Conservation (phyloP, 37 sponge, comb jelly and placozoan genomes). For the Aphrocallistes beatrix region DNA sequence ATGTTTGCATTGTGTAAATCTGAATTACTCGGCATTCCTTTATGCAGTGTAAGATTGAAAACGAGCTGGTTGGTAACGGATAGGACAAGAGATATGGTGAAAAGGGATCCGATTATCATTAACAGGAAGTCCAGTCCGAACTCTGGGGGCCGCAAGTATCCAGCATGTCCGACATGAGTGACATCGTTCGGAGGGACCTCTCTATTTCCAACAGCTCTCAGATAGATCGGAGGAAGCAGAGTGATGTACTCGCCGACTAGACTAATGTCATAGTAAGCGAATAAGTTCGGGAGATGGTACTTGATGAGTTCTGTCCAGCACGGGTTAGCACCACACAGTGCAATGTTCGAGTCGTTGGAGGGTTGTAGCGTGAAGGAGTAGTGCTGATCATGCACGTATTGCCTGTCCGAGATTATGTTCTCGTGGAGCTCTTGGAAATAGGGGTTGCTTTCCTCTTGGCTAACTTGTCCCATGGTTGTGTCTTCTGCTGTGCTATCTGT, state of each 20-base stretch:
- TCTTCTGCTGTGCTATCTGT: not conserved
- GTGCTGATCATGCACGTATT: not conserved
- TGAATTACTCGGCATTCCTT: constrained; percentile 13
- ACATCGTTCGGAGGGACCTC: not conserved
- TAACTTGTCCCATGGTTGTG: not conserved
- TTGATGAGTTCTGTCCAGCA: constrained; percentile 14
- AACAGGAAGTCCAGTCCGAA: not conserved
- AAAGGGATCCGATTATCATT: not conserved
- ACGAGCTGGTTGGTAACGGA: not conserved
- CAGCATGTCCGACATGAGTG: not conserved
- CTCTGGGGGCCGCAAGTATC: not conserved
- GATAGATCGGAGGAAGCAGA: constrained; percentile 51
- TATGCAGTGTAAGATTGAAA: not conserved
- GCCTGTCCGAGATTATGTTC: constrained; percentile 5
- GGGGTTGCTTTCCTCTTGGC: not conserved
- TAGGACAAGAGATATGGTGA: not conserved
- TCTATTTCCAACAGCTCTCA: constrained; percentile 14
- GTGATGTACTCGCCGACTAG: constrained; percentile 39
- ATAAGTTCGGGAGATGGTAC: not conserved
- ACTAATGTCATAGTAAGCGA: not conserved
- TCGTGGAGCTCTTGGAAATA: not conserved
- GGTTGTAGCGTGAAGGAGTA: not conserved
- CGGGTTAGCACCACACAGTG: not conserved
- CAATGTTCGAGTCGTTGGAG: not conserved
- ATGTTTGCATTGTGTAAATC: not conserved